Evolutionary conservation across 2,888 invertebrate genomes (phyloP).

Genomic region (Bedellia somnulentella): DNA sequence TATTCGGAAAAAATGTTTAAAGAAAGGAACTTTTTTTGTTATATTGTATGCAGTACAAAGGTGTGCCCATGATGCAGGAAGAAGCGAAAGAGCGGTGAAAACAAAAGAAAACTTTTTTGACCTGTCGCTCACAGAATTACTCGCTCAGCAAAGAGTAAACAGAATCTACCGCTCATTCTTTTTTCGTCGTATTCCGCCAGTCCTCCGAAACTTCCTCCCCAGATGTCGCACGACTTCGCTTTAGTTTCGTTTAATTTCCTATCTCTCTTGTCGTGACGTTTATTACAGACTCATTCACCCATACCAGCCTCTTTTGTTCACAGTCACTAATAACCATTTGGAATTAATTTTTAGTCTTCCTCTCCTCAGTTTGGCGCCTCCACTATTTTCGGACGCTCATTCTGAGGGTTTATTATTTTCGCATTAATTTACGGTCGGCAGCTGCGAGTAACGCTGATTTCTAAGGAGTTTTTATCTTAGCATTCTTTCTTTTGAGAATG

Average conservation of each 20-base stretch:
- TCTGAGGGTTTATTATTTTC: conserved; percentile 51
- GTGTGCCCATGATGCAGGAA: too few relatives aligned
- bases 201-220: conserved; percentile 30
- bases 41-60: too few relatives aligned
- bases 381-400: conserved; percentile 38
- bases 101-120: conserved; percentile 27
- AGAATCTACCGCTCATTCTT: conserved; percentile 29
- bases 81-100: conserved; percentile 12
- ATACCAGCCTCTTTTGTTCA: conserved; percentile 34
- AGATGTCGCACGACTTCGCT: conserved; percentile 41
- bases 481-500: conserved; percentile 55
- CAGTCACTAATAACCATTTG: conserved; percentile 45
- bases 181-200: conserved; percentile 26
- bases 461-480: conserved; percentile 51
- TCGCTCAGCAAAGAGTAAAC: conserved; percentile 23
- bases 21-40: too few relatives aligned
- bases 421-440: conserved; percentile 55
- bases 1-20: too few relatives aligned
- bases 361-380: conserved; percentile 18
- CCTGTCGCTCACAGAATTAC: conserved; percentile 32
- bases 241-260: conserved; percentile 57
- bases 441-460: conserved; percentile 52
- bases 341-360: conserved; percentile 44
- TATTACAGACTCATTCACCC: conserved; percentile 35
- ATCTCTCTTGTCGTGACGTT: conserved; percentile 49